phyloP scores from a whole-genome alignment of 2,888 invertebrate species.

The Dexiosoma caninum region DNA sequence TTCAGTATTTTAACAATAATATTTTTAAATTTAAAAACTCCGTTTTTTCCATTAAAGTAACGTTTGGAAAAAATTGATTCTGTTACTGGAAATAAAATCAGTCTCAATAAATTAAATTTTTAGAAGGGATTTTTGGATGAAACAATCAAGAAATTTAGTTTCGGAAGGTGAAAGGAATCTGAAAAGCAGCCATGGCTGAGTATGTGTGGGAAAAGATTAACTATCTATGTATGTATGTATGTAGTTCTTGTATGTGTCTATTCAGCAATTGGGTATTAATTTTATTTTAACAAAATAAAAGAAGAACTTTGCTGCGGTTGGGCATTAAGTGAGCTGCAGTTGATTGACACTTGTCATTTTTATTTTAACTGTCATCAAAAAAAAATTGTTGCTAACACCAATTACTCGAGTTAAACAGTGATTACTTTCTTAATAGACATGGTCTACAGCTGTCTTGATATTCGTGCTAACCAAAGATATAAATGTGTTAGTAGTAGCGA shows the following conservation, averaged over 20 bases:
- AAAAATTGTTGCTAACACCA: not conserved
- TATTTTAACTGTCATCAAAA: not conserved
- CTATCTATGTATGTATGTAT: not conserved
- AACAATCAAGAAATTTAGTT: constrained; percentile 7
- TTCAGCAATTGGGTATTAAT: not conserved
- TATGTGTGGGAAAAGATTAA: not conserved
- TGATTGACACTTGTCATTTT: not conserved
- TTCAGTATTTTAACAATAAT: constrained; percentile 44
- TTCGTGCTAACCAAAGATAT: no score
- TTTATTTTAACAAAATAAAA: not conserved
- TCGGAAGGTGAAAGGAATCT: not conserved
- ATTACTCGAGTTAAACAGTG: not conserved
- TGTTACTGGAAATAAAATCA: constrained; percentile 61
- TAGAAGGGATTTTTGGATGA: constrained; percentile 23
- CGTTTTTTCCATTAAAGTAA: constrained; percentile 47
- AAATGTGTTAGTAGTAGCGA: no score
- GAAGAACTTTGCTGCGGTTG: not conserved
- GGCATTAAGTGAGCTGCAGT: not conserved
- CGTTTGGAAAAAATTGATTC: constrained; percentile 48
- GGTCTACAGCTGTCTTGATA: no score
- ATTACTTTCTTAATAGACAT: no score
- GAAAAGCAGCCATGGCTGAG: not conserved
- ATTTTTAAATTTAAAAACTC: constrained; percentile 42
- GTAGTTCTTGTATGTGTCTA: not conserved
- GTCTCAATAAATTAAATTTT: constrained; percentile 62